Conservation (phyloP, 2,797 vertebrate genomes). For the Falco rusticolus region DNA sequence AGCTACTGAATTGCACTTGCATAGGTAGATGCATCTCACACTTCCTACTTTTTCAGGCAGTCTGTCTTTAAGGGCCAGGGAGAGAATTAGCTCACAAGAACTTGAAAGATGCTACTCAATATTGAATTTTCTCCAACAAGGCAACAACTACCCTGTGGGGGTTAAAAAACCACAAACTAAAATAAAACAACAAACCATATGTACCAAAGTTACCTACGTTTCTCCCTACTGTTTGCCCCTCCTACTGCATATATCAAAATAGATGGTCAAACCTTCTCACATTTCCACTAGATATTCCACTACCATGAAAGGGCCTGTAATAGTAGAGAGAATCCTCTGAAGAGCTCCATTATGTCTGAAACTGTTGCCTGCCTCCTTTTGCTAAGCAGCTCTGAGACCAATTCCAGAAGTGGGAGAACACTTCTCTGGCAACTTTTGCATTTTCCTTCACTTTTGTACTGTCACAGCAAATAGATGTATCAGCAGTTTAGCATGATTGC, state of each 20-base stretch:
- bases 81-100: neutral
- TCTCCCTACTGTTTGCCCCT: neutral
- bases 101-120: neutral
- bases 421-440: neutral
- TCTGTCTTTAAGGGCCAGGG: neutral
- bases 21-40: neutral
- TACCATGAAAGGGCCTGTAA: neutral
- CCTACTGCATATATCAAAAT: neutral
- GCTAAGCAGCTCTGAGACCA: neutral
- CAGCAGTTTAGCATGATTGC: neutral
- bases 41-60: neutral
- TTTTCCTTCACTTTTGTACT: neutral
- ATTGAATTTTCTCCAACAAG: neutral
- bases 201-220: neutral
- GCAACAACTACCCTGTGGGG: neutral
- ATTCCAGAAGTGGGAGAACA: neutral
- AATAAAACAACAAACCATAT: neutral
- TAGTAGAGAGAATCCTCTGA: neutral
- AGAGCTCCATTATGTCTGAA: neutral
- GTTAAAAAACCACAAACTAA: neutral
- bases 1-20: rapidly evolving
- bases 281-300: neutral
- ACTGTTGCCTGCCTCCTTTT: neutral
- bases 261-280: neutral
- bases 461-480: neutral